phyloP scores from a whole-genome alignment of 2,113 vertebrate genomes.

The Grammomys dolichurus region DNA sequence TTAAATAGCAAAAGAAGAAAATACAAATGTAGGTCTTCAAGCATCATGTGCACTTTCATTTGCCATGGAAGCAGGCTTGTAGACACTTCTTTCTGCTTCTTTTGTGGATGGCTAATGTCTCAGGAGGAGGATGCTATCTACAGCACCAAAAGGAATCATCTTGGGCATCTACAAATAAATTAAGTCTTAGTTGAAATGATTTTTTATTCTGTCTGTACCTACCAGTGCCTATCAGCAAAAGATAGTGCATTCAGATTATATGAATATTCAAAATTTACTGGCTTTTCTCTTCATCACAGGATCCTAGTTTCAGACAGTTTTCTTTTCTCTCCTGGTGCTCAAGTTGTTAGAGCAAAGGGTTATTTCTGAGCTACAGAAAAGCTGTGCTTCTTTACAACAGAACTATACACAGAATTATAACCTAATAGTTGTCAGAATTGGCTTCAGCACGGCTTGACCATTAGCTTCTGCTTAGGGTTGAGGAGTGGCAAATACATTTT shows the following conservation, averaged over 20 bases:
- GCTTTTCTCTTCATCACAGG: slow-evolving; percentile 29
- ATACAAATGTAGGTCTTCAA: slow-evolving; percentile 45
- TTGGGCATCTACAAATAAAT: slow-evolving; percentile 28
- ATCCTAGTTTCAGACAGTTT: background rate
- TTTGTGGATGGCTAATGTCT: background rate
- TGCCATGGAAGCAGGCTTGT: background rate
- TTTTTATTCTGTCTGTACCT: slow-evolving; percentile 14
- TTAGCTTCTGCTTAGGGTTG: slow-evolving; percentile 1
- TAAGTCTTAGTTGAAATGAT: slow-evolving; percentile 22
- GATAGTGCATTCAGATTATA: background rate
- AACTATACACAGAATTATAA: background rate
- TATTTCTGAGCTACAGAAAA: slow-evolving; percentile 13
- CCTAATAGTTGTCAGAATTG: slow-evolving; percentile 13
- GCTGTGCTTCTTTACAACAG: slow-evolving; percentile 6
- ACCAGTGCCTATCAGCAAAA: background rate
- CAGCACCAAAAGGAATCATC: background rate
- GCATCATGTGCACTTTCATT: slow-evolving; percentile 12
- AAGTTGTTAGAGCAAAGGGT: slow-evolving; percentile 18
- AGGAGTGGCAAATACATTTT: background rate
- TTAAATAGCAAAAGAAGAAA: background rate
- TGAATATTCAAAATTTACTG: slow-evolving; percentile 31
- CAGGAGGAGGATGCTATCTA: background rate
- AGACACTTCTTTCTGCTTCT: background rate
- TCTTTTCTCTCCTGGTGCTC: background rate
- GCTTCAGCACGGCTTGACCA: background rate